Percentiles rank a stretch among this genome's conserved stretches.
Evolutionary conservation across 2,888 invertebrate genomes (phyloP).

Genomic region (Seira musarum): DNA sequence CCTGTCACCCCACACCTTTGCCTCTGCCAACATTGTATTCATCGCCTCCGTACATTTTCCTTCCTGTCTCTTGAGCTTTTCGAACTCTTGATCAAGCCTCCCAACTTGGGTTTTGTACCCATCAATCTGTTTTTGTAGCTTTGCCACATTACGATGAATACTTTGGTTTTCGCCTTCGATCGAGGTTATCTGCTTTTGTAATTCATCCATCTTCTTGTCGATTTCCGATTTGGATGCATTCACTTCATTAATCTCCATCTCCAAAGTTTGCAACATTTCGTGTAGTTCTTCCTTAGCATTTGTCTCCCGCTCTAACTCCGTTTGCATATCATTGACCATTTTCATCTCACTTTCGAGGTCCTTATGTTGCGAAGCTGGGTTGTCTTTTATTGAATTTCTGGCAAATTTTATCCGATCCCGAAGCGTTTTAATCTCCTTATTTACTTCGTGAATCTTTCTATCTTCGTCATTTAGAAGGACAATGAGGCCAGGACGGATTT

Average conservation of each 20-base stretch:
- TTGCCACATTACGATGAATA: neutral
- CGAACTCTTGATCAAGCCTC: slow-evolving; percentile 1
- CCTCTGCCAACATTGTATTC: neutral
- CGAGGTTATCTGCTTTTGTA: slow-evolving; percentile 26
- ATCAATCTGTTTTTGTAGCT: slow-evolving; percentile 23
- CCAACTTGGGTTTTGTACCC: neutral
- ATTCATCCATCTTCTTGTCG: slow-evolving; percentile 33
- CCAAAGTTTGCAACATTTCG: neutral
- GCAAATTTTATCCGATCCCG: slow-evolving; percentile 19
- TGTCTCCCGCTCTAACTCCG: slow-evolving; percentile 16
- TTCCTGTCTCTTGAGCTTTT: neutral
- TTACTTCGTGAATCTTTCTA: neutral
- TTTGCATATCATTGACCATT: neutral
- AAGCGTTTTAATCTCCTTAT: slow-evolving; percentile 20
- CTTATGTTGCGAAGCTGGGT: slow-evolving; percentile 13
- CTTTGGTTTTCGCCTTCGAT: slow-evolving; percentile 10
- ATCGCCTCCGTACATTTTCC: slow-evolving; percentile 1
- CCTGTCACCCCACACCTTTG: slow-evolving; percentile 8
- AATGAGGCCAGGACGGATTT: slow-evolving; percentile 2
- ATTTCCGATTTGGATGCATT: slow-evolving; percentile 21
- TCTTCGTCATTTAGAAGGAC: neutral
- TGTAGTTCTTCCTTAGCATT: neutral
- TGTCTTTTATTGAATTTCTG: neutral
- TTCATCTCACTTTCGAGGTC: slow-evolving; percentile 32
- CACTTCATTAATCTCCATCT: neutral